Evolutionary conservation across 2,797 vertebrate species (phyloP).

Genomic region (Pangasius sanitwongsei): DNA sequence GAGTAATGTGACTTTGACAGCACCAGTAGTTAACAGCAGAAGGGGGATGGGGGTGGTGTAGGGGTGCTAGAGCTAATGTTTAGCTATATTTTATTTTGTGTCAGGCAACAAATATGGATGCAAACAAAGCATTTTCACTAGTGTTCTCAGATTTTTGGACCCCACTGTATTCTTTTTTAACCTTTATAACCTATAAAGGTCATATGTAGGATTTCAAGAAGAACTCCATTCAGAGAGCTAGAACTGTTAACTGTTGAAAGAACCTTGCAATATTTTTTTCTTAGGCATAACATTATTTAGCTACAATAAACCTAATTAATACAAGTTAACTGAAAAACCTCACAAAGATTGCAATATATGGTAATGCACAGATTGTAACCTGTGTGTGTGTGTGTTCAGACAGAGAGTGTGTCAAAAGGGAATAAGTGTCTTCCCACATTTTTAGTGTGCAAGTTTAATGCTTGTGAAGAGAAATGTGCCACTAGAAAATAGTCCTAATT

Average conservation of each 20-base stretch:
- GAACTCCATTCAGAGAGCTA: background rate
- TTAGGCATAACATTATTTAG: background rate
- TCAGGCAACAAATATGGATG: background rate
- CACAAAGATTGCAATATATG: background rate
- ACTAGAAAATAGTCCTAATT: conserved; percentile 72
- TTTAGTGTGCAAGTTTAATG: conserved; percentile 66
- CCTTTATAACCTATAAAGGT: too few species aligned
- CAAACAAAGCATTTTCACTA: background rate
- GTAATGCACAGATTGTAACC: background rate
- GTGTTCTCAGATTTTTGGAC: background rate
- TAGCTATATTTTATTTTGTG: background rate
- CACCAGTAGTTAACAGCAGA: background rate
- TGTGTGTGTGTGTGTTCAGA: background rate
- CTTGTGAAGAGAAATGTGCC: conserved; percentile 61
- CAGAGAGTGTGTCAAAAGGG: background rate
- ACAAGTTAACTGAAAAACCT: background rate
- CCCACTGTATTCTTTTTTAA: background rate
- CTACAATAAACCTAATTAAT: background rate
- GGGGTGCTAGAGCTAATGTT: too few species aligned
- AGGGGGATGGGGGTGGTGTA: too few species aligned
- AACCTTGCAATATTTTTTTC: background rate
- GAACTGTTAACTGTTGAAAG: background rate
- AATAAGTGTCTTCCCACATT: background rate
- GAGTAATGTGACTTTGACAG: background rate
- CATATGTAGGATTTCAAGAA: background rate